A percentile compares a stretch with the other conserved stretches of the same genome.
Conservation (phyloP, 2,113 vertebrate genomes). For the Ophiodon elongatus region DNA sequence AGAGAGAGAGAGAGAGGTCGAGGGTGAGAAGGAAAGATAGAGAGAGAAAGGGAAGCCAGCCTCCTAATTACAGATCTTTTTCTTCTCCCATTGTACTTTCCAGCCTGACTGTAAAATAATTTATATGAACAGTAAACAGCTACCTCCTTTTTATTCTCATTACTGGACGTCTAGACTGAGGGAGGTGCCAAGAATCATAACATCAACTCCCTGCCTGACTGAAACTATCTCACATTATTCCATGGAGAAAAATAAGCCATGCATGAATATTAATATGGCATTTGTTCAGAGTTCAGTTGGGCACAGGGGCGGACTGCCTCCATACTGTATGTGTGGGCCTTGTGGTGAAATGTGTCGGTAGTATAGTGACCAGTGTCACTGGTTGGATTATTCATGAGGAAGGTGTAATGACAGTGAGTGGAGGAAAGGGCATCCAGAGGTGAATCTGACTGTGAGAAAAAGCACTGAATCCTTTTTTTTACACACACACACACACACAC, state of each 20-base stretch:
- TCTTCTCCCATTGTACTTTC: slow-evolving; percentile 8
- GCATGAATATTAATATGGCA: slow-evolving; percentile 43
- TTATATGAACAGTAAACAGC: slow-evolving; percentile 30
- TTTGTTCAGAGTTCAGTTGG: slow-evolving; percentile 30
- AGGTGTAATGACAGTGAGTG: slow-evolving; percentile 63
- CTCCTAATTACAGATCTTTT: slow-evolving; percentile 42
- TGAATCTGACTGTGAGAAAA: slow-evolving; percentile 65
- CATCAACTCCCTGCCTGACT: not conserved
- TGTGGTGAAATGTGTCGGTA: slow-evolving; percentile 44
- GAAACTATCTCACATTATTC: slow-evolving; percentile 30
- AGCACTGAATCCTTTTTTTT: slow-evolving; percentile 32
- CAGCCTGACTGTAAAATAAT: not conserved
- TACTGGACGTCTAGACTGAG: slow-evolving; percentile 42
- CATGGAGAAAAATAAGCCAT: slow-evolving; percentile 17
- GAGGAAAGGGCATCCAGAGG: slow-evolving; percentile 76
- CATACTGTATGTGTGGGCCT: slow-evolving; percentile 12
- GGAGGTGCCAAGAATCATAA: slow-evolving; percentile 27
- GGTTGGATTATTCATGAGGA: slow-evolving; percentile 78
- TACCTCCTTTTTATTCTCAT: slow-evolving; percentile 41
- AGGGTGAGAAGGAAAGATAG: not conserved
- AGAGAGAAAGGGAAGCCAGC: not conserved
- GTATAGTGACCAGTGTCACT: slow-evolving; percentile 31
- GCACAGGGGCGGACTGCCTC: not conserved
- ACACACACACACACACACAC: not conserved
- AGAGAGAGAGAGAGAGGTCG: not conserved